Evolutionary conservation across 2,113 vertebrate genomes (phyloP).

Genomic region (Nesogale talazaci): DNA sequence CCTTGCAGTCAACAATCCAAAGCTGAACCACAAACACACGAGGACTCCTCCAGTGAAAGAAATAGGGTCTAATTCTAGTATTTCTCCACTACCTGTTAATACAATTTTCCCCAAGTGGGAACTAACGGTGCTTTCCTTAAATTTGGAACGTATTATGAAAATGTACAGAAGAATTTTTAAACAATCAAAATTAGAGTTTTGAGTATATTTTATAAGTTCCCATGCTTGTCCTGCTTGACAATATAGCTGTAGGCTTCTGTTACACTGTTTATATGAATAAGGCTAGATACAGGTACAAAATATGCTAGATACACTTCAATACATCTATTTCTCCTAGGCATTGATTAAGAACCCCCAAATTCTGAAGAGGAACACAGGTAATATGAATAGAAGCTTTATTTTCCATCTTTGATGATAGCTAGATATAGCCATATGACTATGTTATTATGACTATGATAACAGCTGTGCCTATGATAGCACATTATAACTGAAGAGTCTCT

Average conservation of each 20-base stretch:
- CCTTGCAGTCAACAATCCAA: too few species aligned
- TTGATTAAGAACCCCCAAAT: not conserved
- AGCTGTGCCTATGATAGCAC: not conserved
- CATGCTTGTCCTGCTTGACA: not conserved
- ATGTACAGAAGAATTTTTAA: not conserved
- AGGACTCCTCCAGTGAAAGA: too few species aligned
- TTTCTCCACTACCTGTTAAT: not conserved
- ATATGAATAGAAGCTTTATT: not conserved
- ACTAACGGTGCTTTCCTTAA: not conserved
- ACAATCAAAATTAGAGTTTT: conserved; percentile 9
- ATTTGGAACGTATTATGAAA: conserved; percentile 7
- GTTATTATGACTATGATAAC: not conserved
- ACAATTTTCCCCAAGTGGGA: not conserved
- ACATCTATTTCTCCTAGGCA: not conserved
- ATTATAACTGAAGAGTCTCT: not conserved
- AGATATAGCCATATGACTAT: not conserved
- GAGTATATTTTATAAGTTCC: not conserved
- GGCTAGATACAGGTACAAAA: not conserved
- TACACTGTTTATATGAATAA: conserved; percentile 13
- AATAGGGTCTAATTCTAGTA: not conserved
- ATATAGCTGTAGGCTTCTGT: not conserved
- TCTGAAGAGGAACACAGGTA: not conserved
- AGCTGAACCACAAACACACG: too few species aligned
- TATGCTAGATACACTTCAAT: not conserved
- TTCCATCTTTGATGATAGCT: not conserved